Conservation (phyloP, 2,797 vertebrate species). For the Ciconia nigra region DNA sequence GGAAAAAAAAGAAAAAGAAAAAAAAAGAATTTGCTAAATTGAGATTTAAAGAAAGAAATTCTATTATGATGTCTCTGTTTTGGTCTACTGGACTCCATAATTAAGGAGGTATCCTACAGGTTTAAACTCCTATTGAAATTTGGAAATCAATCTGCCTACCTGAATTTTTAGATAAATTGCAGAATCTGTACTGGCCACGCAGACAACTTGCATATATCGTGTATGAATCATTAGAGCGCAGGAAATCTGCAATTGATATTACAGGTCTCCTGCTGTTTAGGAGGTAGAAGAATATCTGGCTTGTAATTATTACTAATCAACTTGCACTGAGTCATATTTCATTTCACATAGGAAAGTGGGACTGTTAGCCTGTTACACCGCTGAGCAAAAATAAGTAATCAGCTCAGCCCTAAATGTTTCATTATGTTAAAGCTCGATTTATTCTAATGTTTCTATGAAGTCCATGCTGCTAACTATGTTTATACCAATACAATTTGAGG, state of each 20-base stretch:
- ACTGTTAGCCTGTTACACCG: background rate
- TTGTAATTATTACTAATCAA: slow-evolving; percentile 41
- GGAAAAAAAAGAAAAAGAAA: too few species aligned
- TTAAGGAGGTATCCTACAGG: background rate
- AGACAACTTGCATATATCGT: background rate
- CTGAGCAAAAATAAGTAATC: slow-evolving; percentile 25
- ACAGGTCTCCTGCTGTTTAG: background rate
- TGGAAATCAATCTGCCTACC: background rate
- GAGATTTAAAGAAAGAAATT: background rate
- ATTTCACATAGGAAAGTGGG: background rate
- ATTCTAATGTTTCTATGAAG: slow-evolving; percentile 18
- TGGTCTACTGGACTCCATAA: background rate
- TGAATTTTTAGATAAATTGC: background rate
- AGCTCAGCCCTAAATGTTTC: slow-evolving; percentile 49
- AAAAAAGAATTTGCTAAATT: background rate
- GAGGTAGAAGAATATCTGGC: background rate
- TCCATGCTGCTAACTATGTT: background rate
- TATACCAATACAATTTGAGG: slow-evolving; percentile 21
- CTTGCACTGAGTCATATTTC: slow-evolving; percentile 39
- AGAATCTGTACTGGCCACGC: background rate
- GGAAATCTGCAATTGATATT: background rate
- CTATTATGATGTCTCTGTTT: background rate
- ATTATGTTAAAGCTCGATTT: slow-evolving; percentile 7
- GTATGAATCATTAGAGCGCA: background rate
- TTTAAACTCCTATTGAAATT: background rate